Conservation (phyloP, 2,888 invertebrate species). For the Machimus rusticus region DNA sequence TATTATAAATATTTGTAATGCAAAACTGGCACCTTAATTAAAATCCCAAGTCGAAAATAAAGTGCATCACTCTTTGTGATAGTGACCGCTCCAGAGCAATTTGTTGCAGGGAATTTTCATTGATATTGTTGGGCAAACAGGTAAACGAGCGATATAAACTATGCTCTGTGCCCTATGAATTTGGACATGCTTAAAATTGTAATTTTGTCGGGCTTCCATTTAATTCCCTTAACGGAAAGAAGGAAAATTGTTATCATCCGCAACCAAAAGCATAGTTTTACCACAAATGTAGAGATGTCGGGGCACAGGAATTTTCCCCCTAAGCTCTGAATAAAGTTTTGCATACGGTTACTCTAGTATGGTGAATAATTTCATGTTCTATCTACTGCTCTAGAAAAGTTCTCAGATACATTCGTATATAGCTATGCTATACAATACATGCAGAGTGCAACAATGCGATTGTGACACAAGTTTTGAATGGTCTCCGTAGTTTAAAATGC, state of each 20-base stretch:
- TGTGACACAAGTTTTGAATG: constrained; percentile 36
- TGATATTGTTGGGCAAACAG: constrained; percentile 25
- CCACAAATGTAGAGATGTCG: constrained; percentile 30
- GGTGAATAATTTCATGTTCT: constrained; percentile 35
- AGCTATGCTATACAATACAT: background rate
- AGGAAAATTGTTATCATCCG: constrained; percentile 39
- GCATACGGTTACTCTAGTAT: constrained; percentile 6
- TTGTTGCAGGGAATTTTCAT: background rate
- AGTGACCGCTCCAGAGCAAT: background rate
- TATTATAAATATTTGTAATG: background rate
- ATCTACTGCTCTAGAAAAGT: constrained; percentile 1
- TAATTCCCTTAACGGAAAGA: constrained; percentile 35
- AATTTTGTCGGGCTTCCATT: constrained; percentile 22
- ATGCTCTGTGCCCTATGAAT: constrained; percentile 3
- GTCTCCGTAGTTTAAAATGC: constrained; percentile 25
- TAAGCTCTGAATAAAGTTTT: constrained; percentile 32
- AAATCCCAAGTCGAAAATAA: background rate
- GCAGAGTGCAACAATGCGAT: constrained; percentile 8
- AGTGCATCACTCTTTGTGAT: background rate
- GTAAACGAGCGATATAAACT: constrained; percentile 16
- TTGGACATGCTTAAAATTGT: constrained; percentile 12
- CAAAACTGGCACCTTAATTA: background rate
- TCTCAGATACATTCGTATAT: background rate
- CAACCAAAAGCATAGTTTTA: constrained; percentile 17
- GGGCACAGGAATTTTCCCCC: background rate